A percentile compares a stretch with the other conserved stretches of the same genome.
phyloP scores from a whole-genome alignment of 2,888 invertebrate genomes.

The Catocala nupta region DNA sequence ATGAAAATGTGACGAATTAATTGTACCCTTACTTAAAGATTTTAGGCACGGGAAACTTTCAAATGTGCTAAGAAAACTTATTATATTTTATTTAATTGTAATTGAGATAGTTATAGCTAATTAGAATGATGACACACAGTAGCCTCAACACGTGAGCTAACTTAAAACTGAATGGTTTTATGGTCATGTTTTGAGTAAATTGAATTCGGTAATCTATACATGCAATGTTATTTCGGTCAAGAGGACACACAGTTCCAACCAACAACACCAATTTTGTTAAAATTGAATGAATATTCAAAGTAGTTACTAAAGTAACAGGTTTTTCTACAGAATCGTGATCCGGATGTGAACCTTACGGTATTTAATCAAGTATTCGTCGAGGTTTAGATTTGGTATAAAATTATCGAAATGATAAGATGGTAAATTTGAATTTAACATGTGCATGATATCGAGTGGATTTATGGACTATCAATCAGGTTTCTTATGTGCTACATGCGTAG shows the following conservation, averaged over 20 bases:
- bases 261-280: constrained; percentile 23
- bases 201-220: constrained; percentile 26
- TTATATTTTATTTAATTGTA: too few relatives aligned
- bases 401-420: not conserved
- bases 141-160: not conserved
- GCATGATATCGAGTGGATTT: not conserved
- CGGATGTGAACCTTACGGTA: constrained; percentile 6
- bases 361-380: not conserved
- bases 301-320: not conserved
- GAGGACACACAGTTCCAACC: constrained; percentile 25
- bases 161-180: constrained; percentile 19
- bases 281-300: constrained; percentile 25
- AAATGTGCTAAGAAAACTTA: too few relatives aligned
- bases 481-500: too few relatives aligned
- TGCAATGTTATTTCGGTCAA: constrained; percentile 28
- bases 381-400: constrained; percentile 2
- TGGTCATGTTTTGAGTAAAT: constrained; percentile 29
- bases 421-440: not conserved
- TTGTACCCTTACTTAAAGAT: too few relatives aligned
- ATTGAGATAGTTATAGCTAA: not conserved
- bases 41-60: too few relatives aligned
- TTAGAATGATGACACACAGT: not conserved
- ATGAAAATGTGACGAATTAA: too few relatives aligned
- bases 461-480: not conserved
- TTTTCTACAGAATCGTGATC: not conserved